A percentile compares a stretch with the other conserved stretches of the same genome.
Conservation (phyloP, 2,797 vertebrate genomes). For the Phrynocephalus vlangalii region DNA sequence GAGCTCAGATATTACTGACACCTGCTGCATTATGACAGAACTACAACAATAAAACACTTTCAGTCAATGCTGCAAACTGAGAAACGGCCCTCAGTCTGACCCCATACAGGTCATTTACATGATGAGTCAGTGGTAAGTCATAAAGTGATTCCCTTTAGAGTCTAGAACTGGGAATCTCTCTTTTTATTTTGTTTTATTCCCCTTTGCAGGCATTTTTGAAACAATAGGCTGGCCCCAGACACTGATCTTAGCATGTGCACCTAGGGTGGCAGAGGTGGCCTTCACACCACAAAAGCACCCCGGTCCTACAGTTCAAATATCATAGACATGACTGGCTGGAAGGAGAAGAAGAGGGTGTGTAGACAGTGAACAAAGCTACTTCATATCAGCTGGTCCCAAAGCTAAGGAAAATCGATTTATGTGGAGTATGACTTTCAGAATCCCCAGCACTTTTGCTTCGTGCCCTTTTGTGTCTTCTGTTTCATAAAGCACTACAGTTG, state of each 20-base stretch:
- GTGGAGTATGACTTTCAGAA: too few relatives aligned
- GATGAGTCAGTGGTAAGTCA: neutral
- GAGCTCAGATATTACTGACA: neutral
- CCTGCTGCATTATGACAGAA: conserved; percentile 23
- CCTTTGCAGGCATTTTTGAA: neutral
- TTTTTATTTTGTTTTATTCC: neutral
- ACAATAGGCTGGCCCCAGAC: neutral
- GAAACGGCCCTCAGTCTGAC: neutral
- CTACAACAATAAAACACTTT: conserved; percentile 2
- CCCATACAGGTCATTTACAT: neutral
- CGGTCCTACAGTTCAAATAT: too few relatives aligned
- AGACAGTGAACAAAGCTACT: too few relatives aligned
- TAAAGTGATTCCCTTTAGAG: neutral
- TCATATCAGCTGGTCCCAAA: too few relatives aligned
- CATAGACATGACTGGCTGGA: too few relatives aligned
- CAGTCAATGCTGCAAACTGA: neutral
- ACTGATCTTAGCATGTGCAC: neutral
- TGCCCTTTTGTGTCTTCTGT: too few relatives aligned
- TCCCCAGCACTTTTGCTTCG: too few relatives aligned
- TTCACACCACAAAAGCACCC: too few relatives aligned
- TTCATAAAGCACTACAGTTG: too few relatives aligned
- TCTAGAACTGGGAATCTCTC: neutral
- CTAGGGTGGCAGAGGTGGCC: neutral
- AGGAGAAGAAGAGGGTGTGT: too few relatives aligned
- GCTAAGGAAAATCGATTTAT: too few relatives aligned